phyloP scores from a whole-genome alignment of 2,113 vertebrate species.

The Gymnorhina tibicen region DNA sequence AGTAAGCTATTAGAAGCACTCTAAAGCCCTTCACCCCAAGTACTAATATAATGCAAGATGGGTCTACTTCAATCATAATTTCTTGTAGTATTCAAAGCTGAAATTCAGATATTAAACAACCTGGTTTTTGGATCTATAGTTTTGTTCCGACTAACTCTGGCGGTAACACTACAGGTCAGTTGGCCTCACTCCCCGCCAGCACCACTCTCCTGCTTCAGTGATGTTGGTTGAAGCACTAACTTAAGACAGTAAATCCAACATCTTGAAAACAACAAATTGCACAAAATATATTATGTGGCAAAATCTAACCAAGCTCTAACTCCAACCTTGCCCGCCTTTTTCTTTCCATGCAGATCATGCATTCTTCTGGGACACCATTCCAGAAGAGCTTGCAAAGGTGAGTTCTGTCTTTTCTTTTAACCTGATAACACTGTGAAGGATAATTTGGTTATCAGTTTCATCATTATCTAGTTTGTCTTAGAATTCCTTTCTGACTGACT shows the following conservation, averaged over 20 bases:
- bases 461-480: neutral
- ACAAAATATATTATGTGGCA: neutral
- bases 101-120: neutral
- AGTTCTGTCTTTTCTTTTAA: neutral
- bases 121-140: neutral
- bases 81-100: neutral
- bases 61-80: neutral
- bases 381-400: neutral
- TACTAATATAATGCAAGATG: neutral
- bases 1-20: neutral
- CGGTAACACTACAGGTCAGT: rapidly evolving
- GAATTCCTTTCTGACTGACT: neutral
- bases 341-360: neutral
- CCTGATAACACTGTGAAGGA: neutral
- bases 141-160: neutral
- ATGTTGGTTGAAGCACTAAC: neutral
- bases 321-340: neutral
- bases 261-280: neutral
- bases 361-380: neutral
- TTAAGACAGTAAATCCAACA: neutral
- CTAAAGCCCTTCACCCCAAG: neutral
- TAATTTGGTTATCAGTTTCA: neutral
- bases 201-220: neutral
- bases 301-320: neutral
- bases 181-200: neutral